These are phyloP conservation scores for Artibeus jamaicensis DNA, from an alignment of 2,797 vertebrate species.

Conservation along the genomic window DNA sequence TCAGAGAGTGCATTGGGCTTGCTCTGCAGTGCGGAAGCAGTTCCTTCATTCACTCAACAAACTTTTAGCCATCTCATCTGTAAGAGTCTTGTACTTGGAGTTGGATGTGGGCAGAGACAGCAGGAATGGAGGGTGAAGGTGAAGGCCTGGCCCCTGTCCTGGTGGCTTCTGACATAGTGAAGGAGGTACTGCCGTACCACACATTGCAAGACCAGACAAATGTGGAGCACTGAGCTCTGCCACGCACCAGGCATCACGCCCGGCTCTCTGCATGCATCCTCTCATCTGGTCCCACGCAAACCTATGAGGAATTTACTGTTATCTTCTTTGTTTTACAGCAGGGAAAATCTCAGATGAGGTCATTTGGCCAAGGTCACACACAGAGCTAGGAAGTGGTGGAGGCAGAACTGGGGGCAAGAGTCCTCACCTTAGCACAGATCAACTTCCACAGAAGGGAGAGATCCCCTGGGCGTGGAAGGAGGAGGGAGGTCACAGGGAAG, in stretches of 20 bases:
- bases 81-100: not conserved
- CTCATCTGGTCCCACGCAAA: not conserved
- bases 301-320: not conserved
- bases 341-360: not conserved
- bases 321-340: not conserved
- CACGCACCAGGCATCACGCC: fast-evolving
- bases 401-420: not conserved
- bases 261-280: not conserved
- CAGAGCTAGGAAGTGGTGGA: not conserved
- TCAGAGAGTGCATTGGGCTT: not conserved
- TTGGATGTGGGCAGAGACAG: not conserved
- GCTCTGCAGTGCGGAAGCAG: not conserved
- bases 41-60: not conserved
- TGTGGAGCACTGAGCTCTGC: not conserved
- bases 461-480: not conserved
- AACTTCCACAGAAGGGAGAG: not conserved
- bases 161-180: not conserved
- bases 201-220: fast-evolving
- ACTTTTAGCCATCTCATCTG: not conserved
- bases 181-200: not conserved
- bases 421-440: not conserved
- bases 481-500: not conserved
- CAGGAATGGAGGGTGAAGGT: fast-evolving
- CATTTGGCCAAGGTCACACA: not conserved
- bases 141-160: not conserved